Base-by-base conservation (phyloP, 23 tunicate genomes). In the Ascidia mentula region DNA sequence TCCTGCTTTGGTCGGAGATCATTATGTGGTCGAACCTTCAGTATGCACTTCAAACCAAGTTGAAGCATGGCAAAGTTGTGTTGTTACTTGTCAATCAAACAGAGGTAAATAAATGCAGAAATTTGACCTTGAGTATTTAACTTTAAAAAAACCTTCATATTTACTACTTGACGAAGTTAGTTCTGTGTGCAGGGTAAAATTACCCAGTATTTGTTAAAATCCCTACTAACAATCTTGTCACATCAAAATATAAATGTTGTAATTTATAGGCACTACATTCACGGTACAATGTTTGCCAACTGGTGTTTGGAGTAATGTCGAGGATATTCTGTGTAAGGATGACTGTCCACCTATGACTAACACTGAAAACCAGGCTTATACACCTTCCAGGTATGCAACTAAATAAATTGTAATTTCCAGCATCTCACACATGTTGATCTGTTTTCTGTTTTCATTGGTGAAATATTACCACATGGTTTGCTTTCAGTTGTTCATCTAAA, bases 261-360 rank as follows among this genome's bases (percentile, higher is more conserved):
- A n/a, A n/a, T n/a, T n/a, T n/a, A n/a, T n/a, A n/a, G n/a, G n/a
- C n/a, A n/a, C n/a, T n/a, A n/a, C n/a, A n/a, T n/a, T n/a, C n/a
- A n/a, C n/a, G n/a, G 24, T 53, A 26, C 65, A 86, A 59, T 86
- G 90, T 36, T 77, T 65, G 18, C 90, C 90, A 6, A 86, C 90
- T 72, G 90, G 90, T 18, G 81, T 59, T 28, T 86, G 90, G 90
- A 80, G 74, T 31, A 40, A 73, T 46, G 22, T 86, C 8, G 90
- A 86, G 17, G 40, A 36, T 28, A 65, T 80, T 9, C 70, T 24
- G 22, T 86, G 90, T 53, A 38, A 34, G 31, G 38, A 35, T 33
- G 59, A 59, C 18, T 86, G 90, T 39, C 90, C 90, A 2, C 60
- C 79, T 24, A 17, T 80, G 24, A 36, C 83, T 74, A 60, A 70